Conservation (phyloP, 2,113 vertebrate species). For the Hymenochirus boettgeri region DNA sequence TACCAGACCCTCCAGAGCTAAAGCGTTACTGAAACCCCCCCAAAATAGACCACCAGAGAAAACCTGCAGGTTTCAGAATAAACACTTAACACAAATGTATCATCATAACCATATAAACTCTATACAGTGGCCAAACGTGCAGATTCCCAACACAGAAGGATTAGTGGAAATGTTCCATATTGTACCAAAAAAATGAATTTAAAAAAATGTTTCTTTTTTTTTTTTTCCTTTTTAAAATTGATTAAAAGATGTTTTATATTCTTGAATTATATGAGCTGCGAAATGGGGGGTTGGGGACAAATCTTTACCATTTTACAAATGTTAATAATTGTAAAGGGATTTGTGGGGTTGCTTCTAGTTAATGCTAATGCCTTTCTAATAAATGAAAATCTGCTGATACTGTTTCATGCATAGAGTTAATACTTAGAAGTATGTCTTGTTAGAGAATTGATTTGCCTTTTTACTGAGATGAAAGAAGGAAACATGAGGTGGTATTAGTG, state of each 20-base stretch:
- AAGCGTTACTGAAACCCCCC: slow-evolving; percentile 17
- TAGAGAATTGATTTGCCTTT: slow-evolving; percentile 32
- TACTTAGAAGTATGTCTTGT: slow-evolving; percentile 19
- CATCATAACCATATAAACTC: slow-evolving; percentile 1
- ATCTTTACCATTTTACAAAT: neutral
- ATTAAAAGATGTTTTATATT: no score
- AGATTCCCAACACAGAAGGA: neutral
- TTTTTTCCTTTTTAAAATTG: no score
- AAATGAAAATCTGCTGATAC: slow-evolving; percentile 15
- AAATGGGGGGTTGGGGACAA: no score
- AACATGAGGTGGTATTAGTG: slow-evolving; percentile 27
- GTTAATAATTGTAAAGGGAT: slow-evolving; percentile 6
- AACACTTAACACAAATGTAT: slow-evolving; percentile 15
- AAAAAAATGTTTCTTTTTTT: no score
- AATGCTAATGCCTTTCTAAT: slow-evolving; percentile 30
- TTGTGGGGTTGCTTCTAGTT: neutral
- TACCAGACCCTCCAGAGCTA: slow-evolving; percentile 69
- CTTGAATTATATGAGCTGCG: no score
- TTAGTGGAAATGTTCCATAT: neutral
- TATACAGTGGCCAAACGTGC: neutral
- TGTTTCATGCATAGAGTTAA: slow-evolving; percentile 27
- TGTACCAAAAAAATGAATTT: neutral
- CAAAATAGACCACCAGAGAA: slow-evolving; percentile 45
- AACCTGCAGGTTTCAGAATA: slow-evolving; percentile 18
- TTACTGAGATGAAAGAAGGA: slow-evolving; percentile 7